Evolutionary conservation across 2,888 invertebrate species (phyloP).

Genomic region (Drosophila anceps): DNA sequence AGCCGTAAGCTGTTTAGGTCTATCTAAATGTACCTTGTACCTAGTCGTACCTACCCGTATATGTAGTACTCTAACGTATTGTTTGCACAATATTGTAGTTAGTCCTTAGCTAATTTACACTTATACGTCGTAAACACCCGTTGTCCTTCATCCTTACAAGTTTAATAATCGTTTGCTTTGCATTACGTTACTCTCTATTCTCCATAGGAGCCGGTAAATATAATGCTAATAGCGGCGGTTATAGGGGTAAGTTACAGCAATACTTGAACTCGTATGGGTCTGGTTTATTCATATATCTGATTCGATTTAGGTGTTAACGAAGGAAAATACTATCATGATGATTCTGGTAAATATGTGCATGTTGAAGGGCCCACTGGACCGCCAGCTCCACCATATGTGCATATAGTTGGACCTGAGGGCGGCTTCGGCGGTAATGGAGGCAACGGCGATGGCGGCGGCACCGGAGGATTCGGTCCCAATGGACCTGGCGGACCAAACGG

Average conservation of each 20-base stretch:
- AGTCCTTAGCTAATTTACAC: slow-evolving; percentile 46
- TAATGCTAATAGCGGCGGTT: slow-evolving; percentile 65
- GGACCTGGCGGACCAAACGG: slow-evolving; percentile 74
- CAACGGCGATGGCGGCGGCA: slow-evolving; percentile 74
- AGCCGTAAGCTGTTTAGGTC: slow-evolving; percentile 34
- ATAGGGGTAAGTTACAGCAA: slow-evolving; percentile 67
- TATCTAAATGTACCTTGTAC: slow-evolving; percentile 30
- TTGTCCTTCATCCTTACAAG: slow-evolving; percentile 18
- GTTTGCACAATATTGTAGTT: slow-evolving; percentile 35
- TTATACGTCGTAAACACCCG: slow-evolving; percentile 1
- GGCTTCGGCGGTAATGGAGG: slow-evolving; percentile 81
- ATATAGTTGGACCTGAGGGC: slow-evolving; percentile 82
- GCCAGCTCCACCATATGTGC: slow-evolving; percentile 82
- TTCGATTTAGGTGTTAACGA: slow-evolving; percentile 63
- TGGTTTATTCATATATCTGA: neutral
- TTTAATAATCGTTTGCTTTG: slow-evolving; percentile 62
- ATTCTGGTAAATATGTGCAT: slow-evolving; percentile 84
- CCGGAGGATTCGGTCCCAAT: slow-evolving; percentile 79
- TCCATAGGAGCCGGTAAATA: slow-evolving; percentile 78
- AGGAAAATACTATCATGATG: slow-evolving; percentile 83
- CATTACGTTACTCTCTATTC: slow-evolving; percentile 52
- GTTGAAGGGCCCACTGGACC: slow-evolving; percentile 85
- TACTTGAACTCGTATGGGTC: rapidly evolving
- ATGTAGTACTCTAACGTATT: slow-evolving; percentile 18
- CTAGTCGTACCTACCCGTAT: slow-evolving; percentile 18